These are phyloP conservation scores for Sinodicranocentrus sp. DNA, from an alignment of 2,888 invertebrate species.

Conservation along the genomic window DNA sequence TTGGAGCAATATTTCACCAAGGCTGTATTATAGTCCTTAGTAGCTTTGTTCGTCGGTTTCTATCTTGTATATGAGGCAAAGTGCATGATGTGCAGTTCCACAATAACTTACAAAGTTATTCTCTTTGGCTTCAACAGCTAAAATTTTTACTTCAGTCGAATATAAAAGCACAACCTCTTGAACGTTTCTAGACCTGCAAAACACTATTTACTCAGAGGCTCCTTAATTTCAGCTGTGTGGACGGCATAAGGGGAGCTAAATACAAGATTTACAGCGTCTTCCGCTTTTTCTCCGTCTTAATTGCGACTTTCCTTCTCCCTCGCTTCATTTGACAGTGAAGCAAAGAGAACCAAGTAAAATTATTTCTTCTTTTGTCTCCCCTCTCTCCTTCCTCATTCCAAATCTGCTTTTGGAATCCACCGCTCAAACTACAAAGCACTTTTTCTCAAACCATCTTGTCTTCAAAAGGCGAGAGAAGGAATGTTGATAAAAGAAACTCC, in stretches of 20 bases:
- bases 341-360: slow-evolving; percentile 6
- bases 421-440: background rate
- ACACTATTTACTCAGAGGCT: too few species aligned
- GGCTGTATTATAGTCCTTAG: too few species aligned
- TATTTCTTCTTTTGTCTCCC: slow-evolving; percentile 20
- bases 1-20: slow-evolving; percentile 4
- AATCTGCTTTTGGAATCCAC: slow-evolving; percentile 7
- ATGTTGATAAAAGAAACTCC: background rate
- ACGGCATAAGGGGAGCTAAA: slow-evolving; percentile 6
- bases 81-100: too few species aligned
- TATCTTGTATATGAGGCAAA: too few species aligned
- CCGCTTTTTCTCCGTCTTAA: slow-evolving; percentile 6
- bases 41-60: too few species aligned
- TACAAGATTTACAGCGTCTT: slow-evolving; percentile 22
- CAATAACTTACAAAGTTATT: too few species aligned
- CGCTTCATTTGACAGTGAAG: slow-evolving; percentile 15
- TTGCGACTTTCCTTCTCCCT: slow-evolving; percentile 27
- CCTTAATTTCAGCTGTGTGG: background rate
- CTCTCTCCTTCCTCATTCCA: background rate
- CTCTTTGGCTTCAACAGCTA: too few species aligned
- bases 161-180: too few species aligned
- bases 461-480: background rate
- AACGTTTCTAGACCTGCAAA: too few species aligned
- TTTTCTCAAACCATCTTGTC: slow-evolving; percentile 1
- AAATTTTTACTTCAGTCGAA: too few species aligned